A percentile compares a stretch with the other conserved stretches of the same genome.
phyloP scores from a whole-genome alignment of 1,140 invertebrate species.

The Drosophila orena region DNA sequence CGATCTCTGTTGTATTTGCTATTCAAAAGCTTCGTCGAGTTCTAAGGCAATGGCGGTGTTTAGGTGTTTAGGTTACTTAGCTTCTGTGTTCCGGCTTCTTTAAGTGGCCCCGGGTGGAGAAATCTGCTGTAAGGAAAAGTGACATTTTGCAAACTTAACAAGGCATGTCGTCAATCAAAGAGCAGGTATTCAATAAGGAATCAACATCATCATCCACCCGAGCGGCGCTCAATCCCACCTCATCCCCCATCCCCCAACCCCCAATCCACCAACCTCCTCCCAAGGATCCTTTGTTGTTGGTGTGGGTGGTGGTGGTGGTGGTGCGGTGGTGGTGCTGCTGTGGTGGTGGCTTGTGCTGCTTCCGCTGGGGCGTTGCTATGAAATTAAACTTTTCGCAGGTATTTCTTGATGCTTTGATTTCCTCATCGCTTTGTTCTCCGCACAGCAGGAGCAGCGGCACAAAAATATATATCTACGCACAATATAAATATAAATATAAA shows the following conservation, averaged over 20 bases:
- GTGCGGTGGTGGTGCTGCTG: slow-evolving; percentile 36
- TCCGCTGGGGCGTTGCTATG: slow-evolving; percentile 81
- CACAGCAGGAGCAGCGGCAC: slow-evolving; percentile 38
- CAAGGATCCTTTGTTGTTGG: slow-evolving; percentile 40
- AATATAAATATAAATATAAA: slow-evolving; percentile 20
- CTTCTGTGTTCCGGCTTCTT: slow-evolving; percentile 40
- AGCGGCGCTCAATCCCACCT: not conserved
- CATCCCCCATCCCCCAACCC: not conserved
- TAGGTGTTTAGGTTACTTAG: slow-evolving; percentile 56
- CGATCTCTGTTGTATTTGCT: not conserved
- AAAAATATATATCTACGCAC: slow-evolving; percentile 25
- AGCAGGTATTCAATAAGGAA: slow-evolving; percentile 37
- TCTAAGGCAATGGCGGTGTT: slow-evolving; percentile 74
- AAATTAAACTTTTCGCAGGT: slow-evolving; percentile 84
- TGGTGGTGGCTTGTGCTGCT: slow-evolving; percentile 50
- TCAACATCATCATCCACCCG: slow-evolving; percentile 6
- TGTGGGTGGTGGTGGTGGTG: slow-evolving; percentile 21
- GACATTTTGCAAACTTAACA: slow-evolving; percentile 33
- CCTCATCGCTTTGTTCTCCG: slow-evolving; percentile 66
- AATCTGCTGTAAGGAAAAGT: slow-evolving; percentile 52
- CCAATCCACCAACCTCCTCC: too few relatives aligned
- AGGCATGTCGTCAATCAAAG: slow-evolving; percentile 35
- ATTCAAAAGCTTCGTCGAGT: not conserved
- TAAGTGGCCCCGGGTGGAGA: slow-evolving; percentile 11
- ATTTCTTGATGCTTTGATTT: slow-evolving; percentile 80